These are phyloP conservation scores for Stylophora pistillata DNA, from an alignment of 64 coral and sea anemone genomes.

Conservation along the genomic window DNA sequence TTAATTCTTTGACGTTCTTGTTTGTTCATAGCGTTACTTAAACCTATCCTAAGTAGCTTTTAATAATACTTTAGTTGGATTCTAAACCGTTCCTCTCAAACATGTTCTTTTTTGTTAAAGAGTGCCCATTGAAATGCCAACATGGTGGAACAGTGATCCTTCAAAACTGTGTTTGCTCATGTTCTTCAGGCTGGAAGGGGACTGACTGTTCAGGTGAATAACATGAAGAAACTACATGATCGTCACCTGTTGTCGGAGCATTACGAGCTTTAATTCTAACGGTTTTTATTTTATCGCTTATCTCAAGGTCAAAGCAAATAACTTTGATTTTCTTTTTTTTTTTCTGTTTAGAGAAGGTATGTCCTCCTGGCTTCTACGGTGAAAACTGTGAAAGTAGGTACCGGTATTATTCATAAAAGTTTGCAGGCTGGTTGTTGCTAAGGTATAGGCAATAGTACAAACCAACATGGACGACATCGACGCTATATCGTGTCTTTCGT, in stretches of 20 bases:
- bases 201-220: conserved; percentile 67
- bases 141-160: conserved; percentile 44
- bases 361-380: background rate
- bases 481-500: too few species aligned
- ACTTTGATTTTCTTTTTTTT: background rate
- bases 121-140: conserved; percentile 52
- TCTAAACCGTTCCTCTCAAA: too few species aligned
- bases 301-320: background rate
- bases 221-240: background rate
- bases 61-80: too few species aligned
- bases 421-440: background rate
- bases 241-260: too few species aligned
- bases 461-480: too few species aligned
- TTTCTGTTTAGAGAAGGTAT: background rate
- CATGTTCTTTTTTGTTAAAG: conserved; percentile 5
- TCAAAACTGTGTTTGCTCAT: conserved; percentile 52
- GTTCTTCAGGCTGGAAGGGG: conserved; percentile 18
- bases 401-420: background rate
- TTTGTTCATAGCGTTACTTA: too few species aligned
- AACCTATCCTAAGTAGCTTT: too few species aligned
- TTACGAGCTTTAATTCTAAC: too few species aligned
- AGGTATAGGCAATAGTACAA: too few species aligned
- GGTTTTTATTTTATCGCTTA: too few species aligned
- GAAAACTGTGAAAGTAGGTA: background rate
- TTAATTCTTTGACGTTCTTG: too few species aligned